Evolutionary conservation across 2,113 vertebrate species (phyloP).

Genomic region (Glaucomys volans): DNA sequence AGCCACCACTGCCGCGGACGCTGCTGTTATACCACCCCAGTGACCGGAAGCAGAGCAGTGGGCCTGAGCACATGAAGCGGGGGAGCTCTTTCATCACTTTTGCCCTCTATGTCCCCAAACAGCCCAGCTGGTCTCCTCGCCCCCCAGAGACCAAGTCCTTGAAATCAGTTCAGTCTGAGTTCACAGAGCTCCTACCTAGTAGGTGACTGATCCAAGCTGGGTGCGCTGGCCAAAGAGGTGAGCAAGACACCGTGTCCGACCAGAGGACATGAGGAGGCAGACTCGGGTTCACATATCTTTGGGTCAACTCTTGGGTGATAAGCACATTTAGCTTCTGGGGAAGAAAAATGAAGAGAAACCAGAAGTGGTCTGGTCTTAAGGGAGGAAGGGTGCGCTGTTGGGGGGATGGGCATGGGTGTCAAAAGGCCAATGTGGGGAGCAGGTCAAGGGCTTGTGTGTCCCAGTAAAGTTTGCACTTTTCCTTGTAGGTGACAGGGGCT

Average conservation of each 20-base stretch:
- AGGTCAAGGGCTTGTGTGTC: background rate
- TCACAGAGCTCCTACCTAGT: background rate
- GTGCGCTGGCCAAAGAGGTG: background rate
- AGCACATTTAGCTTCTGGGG: background rate
- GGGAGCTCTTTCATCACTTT: background rate
- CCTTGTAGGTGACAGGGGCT: background rate
- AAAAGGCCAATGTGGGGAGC: background rate
- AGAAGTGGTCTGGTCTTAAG: background rate
- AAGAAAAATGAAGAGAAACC: background rate
- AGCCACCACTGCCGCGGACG: accelerated
- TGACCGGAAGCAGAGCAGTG: background rate
- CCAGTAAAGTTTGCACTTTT: background rate
- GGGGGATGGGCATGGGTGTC: background rate
- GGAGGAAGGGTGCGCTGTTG: background rate
- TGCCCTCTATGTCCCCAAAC: background rate
- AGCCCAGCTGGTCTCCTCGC: background rate
- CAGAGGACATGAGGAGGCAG: background rate
- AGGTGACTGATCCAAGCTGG: background rate
- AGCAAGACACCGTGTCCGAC: background rate
- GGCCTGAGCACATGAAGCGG: background rate
- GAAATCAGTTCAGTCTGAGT: background rate
- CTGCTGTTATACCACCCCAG: background rate
- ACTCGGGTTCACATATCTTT: background rate
- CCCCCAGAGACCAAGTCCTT: background rate
- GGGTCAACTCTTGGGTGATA: background rate